A percentile compares a stretch with the other conserved stretches of the same genome.
Evolutionary conservation across 2,888 invertebrate genomes (phyloP).

Genomic region (Amblyteles armatorius): DNA sequence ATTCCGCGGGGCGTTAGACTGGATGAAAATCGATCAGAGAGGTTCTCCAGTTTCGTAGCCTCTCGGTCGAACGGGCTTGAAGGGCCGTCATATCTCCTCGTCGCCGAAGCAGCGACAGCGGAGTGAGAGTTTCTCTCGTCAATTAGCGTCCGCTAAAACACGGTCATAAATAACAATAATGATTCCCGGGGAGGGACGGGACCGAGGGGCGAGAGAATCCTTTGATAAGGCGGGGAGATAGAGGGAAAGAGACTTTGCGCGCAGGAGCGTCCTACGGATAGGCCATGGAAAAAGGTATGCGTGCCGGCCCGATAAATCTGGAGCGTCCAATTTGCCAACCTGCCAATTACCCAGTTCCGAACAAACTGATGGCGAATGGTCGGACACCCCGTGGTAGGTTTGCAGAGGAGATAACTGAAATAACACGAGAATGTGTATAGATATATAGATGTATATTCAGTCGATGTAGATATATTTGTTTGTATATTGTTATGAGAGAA

Average conservation of each 20-base stretch:
- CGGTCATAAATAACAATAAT: conserved; percentile 57
- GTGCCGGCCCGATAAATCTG: conserved; percentile 51
- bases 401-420: neutral
- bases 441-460: neutral
- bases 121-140: conserved; percentile 24
- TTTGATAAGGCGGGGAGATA: conserved; percentile 5
- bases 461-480: too few relatives aligned
- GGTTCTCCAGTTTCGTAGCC: conserved; percentile 50
- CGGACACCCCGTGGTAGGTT: neutral
- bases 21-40: conserved; percentile 60
- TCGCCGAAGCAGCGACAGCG: neutral
- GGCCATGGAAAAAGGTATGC: neutral
- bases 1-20: conserved; percentile 40
- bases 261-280: conserved; percentile 9
- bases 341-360: conserved; percentile 59
- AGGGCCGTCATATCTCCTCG: conserved; percentile 9
- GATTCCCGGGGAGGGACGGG: conserved; percentile 13
- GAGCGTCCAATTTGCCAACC: conserved; percentile 62
- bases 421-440: neutral
- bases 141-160: conserved; percentile 52
- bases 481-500: too few relatives aligned
- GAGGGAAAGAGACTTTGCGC: neutral
- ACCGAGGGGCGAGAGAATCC: conserved; percentile 21
- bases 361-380: conserved; percentile 46
- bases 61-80: conserved; percentile 9